These are phyloP conservation scores for Stichopus chloronotus DNA, from an alignment of 35 echinoderm and acorn worm genomes.

Conservation along the genomic window DNA sequence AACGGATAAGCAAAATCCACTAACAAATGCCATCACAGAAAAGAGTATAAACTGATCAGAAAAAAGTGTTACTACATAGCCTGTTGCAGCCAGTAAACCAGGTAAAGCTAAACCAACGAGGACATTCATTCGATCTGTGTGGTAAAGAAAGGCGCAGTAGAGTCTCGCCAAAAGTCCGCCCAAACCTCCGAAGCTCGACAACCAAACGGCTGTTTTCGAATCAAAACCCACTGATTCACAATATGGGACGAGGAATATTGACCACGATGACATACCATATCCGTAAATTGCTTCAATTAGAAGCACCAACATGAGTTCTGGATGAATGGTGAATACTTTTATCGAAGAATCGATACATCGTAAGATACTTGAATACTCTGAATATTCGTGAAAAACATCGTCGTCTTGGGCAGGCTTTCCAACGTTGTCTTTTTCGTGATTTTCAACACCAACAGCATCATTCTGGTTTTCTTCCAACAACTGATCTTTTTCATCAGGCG, in stretches of 20 bases:
- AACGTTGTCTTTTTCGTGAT: not conserved
- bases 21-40: not conserved
- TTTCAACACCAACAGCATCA: not conserved
- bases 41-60: not conserved
- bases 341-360: not conserved
- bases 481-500: not conserved
- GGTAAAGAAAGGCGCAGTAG: not conserved
- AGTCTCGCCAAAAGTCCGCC: not conserved
- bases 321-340: not conserved
- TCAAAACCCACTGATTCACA: not conserved
- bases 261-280: not conserved
- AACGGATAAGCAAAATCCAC: not conserved
- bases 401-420: not conserved
- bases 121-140: not conserved
- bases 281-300: not conserved
- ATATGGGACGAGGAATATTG: slow-evolving; percentile 36
- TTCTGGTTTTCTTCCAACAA: not conserved
- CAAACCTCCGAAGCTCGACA: not conserved
- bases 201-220: slow-evolving; percentile 13
- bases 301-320: not conserved
- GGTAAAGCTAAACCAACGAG: not conserved
- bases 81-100: not conserved
- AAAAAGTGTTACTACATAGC: not conserved
- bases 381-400: not conserved
- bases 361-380: not conserved